Base-by-base conservation (phyloP, 2,888 invertebrate genomes). In the Platycheirus albimanus region DNA sequence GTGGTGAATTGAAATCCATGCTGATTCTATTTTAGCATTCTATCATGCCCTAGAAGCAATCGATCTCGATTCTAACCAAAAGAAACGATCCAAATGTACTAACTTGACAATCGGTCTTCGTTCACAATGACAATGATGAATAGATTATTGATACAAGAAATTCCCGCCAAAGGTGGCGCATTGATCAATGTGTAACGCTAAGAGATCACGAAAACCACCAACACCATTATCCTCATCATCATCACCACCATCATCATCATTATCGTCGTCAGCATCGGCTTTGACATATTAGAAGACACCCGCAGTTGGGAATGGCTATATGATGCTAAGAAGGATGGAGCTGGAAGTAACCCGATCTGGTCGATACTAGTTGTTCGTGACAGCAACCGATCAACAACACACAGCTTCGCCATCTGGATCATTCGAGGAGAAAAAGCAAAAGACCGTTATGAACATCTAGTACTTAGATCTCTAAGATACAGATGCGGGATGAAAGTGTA, bases 261-360 rank as follows among this genome's bases (percentile, higher is more conserved):
- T n/a, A n/a, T n/a, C n/a, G n/a, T n/a, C n/a, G n/a, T n/a, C 30
- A 43, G 41, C 72, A 30, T 41, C 45, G 71, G 41, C 77, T 71
- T 67, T 77, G 81, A 81, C 77, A 78, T 41, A 67, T 67, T 69
- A 77, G 78, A 78, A 83, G 83, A 77, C 81, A 67, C 81, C 83
- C 78, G 67, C 71, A 77, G 72, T 67, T 63, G 51, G 30, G 56
- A 45, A 61, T 61, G 17, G 17, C 28, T 43, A 17, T n/a, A n/a
- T n/a, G n/a, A n/a, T 11, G 20, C 19, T n/a, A 4, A 24, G 17
- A 4, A 24, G 17, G 28, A 28, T 30, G 19, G 24, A 58, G 41
- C 41, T 58, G 10, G 24, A 56, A 38, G 56, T 72, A 83, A 83
- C 24, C 10, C 56, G 56, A 83, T 77, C 77, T 47, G 56, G 38